Evolutionary conservation across 2,113 vertebrate species (phyloP), one percentile per base, ranked within the genome.

Genomic region (Plecotus auritus): DNA sequence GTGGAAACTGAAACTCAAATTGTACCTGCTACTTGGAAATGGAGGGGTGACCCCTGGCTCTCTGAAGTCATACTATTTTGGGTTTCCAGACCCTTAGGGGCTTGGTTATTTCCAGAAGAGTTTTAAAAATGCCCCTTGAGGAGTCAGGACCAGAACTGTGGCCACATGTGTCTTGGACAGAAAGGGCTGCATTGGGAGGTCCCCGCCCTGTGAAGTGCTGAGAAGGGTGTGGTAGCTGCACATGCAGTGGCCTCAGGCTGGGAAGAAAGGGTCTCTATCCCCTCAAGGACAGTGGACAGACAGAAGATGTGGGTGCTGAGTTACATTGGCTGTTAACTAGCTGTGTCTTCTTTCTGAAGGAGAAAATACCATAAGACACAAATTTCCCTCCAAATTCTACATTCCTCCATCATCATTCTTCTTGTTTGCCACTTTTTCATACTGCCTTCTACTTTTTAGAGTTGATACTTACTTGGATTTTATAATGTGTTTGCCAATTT

Each of bases 401-500:
- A 28, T 18, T 56, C 17, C 12, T 30, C 54, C 16, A 18, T 49
- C 16, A 18, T 49, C n/a, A n/a, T 40, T 54, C 8, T 42, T 61
- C 30, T 32, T 66, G 0, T 40, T 69, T 74, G 73, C 73, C 42
- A 74, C 73, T 47, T 74, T 74, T 74, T 66, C 40, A 47, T 72
- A 69, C 12, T 73, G 2, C 40, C 3, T 51, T 76, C 5, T 37
- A 8, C 42, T 28, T 67, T 69, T 72, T 85, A 74, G 35, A 83
- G 20, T 82, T 17, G 47, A 26, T 40, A 47, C 18, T 74, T 74
- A 20, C n/a, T 82, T 88, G 5, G 47, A 64, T 85, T 93, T 92
- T 49, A 88, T 18, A 35, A 32, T 1, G 4, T 76, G 37, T 59
- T 72, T 91, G 56, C 26, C 45, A 22, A 56, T 90, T 78, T 70